Conservation (phyloP, 1,140 invertebrate genomes). For the Nephila pilipes region DNA sequence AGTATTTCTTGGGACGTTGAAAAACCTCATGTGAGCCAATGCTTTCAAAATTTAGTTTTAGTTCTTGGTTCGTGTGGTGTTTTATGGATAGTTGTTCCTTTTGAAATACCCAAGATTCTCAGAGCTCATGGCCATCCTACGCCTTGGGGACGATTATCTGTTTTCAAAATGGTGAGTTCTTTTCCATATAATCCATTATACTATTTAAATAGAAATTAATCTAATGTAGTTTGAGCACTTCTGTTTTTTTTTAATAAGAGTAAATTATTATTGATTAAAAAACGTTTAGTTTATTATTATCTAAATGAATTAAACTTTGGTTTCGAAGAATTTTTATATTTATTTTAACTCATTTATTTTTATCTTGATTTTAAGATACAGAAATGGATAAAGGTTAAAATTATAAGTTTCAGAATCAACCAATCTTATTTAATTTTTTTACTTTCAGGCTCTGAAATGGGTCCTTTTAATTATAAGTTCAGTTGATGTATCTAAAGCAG, state of each 20-base stretch:
- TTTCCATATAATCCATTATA: no score
- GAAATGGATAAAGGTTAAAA: no score
- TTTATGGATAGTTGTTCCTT: conserved; percentile 64
- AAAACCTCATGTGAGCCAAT: conserved; percentile 50
- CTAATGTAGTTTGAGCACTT: background rate
- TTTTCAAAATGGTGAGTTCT: conserved; percentile 42
- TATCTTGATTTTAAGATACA: no score
- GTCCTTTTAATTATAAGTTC: conserved; percentile 38
- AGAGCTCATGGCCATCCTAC: conserved; percentile 1
- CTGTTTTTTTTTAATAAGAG: background rate
- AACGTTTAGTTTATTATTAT: no score
- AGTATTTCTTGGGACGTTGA: conserved; percentile 55
- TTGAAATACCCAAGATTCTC: conserved; percentile 52
- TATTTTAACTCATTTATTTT: no score
- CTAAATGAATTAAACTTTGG: no score
- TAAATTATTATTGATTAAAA: no score
- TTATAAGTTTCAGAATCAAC: no score
- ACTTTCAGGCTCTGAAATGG: conserved; percentile 40
- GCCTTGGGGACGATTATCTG: conserved; percentile 45
- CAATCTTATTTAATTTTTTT: background rate
- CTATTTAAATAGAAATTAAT: background rate
- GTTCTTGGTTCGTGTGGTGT: conserved; percentile 65
- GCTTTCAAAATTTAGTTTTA: conserved; percentile 57
- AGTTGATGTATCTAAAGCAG: conserved; percentile 27
- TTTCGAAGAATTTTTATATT: no score